A percentile compares a stretch with the other conserved stretches of the same genome.
Evolutionary conservation across 2,113 vertebrate species (phyloP).

Genomic region (Sardina pilchardus): DNA sequence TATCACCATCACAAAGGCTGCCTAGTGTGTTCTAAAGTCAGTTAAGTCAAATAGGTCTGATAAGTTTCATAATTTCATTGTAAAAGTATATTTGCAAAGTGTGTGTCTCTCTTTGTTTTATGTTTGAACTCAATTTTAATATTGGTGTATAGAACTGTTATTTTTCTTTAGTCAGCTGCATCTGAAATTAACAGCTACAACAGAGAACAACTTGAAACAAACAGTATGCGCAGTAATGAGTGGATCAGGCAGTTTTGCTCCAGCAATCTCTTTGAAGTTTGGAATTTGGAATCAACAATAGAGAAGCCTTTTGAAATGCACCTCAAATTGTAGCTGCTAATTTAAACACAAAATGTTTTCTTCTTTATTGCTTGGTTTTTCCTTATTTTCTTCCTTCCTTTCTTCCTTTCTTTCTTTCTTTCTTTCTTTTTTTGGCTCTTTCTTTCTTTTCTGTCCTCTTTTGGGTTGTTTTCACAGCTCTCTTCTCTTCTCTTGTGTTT

Average conservation of each 20-base stretch:
- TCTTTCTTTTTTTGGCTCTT: constrained; percentile 45
- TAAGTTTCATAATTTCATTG: not conserved
- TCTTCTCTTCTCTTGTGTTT: constrained; percentile 27
- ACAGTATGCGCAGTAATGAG: not conserved
- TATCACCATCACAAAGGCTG: no score
- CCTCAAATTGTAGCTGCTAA: constrained; percentile 74
- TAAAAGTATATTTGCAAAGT: not conserved
- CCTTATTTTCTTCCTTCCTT: constrained; percentile 63
- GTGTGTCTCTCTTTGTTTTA: constrained; percentile 64
- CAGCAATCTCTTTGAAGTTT: not conserved
- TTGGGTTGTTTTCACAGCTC: constrained; percentile 45
- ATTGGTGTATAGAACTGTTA: constrained; percentile 75
- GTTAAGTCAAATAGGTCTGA: not conserved
- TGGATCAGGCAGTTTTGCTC: not conserved
- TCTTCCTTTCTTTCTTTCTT: constrained; percentile 66
- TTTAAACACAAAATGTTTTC: constrained; percentile 68
- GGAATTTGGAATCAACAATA: constrained; percentile 20
- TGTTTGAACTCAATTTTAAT: constrained; percentile 72
- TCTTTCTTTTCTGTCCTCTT: constrained; percentile 21
- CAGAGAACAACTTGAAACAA: constrained; percentile 42
- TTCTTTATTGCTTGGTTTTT: constrained; percentile 50
- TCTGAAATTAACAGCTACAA: constrained; percentile 78
- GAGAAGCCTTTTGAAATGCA: constrained; percentile 6
- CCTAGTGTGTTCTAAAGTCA: not conserved
- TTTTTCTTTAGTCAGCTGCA: constrained; percentile 71